Conservation (phyloP, 2,113 vertebrate species). For the Chaetura pelagica region DNA sequence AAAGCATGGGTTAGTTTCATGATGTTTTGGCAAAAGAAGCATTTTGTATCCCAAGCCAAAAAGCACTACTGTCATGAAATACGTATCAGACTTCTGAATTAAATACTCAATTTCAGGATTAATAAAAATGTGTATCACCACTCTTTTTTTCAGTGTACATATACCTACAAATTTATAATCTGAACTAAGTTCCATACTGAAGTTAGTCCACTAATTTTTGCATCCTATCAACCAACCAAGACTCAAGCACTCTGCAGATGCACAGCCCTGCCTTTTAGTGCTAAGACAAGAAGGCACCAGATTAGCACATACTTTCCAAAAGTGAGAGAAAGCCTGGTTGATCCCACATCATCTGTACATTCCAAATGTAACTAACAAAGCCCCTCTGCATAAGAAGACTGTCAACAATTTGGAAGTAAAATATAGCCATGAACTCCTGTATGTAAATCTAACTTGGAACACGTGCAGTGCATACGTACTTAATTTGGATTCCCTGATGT, state of each 20-base stretch:
- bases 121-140: neutral
- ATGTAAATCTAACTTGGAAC: rapidly evolving
- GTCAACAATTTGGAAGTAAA: neutral
- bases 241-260: neutral
- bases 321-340: rapidly evolving
- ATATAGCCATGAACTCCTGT: neutral
- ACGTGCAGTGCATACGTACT: slow-evolving; percentile 77
- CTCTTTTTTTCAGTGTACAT: neutral
- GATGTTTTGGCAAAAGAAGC: neutral
- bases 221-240: neutral
- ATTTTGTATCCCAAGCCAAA: neutral
- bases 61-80: neutral
- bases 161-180: neutral
- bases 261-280: neutral
- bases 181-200: neutral
- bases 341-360: rapidly evolving
- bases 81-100: neutral
- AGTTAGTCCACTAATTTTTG: neutral
- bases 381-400: neutral
- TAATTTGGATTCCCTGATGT: slow-evolving; percentile 96
- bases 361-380: rapidly evolving
- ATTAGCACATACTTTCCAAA: neutral
- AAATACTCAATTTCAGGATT: neutral
- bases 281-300: rapidly evolving
- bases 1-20: neutral